Evolutionary conservation across 2,797 vertebrate genomes (phyloP).

Genomic region (Melanotaenia boesemani): DNA sequence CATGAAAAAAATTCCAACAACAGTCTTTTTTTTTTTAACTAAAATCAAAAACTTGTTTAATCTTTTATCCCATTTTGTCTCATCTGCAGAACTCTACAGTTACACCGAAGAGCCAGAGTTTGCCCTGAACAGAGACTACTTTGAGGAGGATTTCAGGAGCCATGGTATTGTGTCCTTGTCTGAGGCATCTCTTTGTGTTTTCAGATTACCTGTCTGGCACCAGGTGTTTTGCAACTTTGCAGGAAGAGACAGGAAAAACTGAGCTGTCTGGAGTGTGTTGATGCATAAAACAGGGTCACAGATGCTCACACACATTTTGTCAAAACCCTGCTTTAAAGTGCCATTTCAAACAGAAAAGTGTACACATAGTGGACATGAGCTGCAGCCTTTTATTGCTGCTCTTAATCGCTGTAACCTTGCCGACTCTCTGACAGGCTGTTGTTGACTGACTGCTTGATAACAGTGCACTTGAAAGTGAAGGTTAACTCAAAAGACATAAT

Average conservation of each 20-base stretch:
- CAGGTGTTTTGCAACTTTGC: not conserved
- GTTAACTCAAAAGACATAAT: slow-evolving; percentile 10
- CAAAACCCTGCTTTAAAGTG: too few relatives aligned
- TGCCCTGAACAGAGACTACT: slow-evolving; percentile 90
- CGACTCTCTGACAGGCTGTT: slow-evolving; percentile 1
- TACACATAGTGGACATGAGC: not conserved
- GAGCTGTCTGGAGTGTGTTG: not conserved
- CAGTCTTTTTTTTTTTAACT: not conserved
- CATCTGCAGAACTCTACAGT: slow-evolving; percentile 92
- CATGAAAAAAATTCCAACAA: not conserved
- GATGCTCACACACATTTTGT: not conserved
- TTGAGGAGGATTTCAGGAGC: slow-evolving; percentile 92
- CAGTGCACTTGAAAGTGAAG: slow-evolving; percentile 14
- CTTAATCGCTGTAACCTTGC: slow-evolving; percentile 28
- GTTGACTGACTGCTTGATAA: slow-evolving; percentile 23
- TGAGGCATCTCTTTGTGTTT: slow-evolving; percentile 7
- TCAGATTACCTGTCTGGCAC: slow-evolving; percentile 8
- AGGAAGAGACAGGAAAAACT: not conserved
- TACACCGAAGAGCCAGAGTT: slow-evolving; percentile 97
- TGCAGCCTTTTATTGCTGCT: not conserved
- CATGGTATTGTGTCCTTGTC: slow-evolving; percentile 84
- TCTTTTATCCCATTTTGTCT: slow-evolving; percentile 4
- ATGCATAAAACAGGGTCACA: not conserved
- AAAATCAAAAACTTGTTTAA: not conserved
- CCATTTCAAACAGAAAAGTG: not conserved